Evolutionary conservation across 1,140 invertebrate species (phyloP), one percentile per base, ranked within the genome.

Genomic region (Acromyrmex heyeri): DNA sequence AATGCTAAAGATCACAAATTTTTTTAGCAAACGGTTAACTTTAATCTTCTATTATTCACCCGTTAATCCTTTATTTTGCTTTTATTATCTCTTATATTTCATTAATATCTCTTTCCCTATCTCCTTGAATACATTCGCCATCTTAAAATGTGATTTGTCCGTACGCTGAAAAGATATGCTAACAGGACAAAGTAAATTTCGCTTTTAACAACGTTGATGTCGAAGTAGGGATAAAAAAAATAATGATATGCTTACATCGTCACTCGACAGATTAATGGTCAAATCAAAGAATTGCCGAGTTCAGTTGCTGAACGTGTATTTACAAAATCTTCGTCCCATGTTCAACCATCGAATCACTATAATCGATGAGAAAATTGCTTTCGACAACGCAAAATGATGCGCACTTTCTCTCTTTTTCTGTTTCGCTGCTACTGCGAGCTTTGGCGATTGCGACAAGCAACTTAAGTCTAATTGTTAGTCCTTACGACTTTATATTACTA

Each of bases 371-470:
- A 61, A 73, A 73, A 21, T 48, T 61, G 44, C 62, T 89, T 67
- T 50, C 38, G 7, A 44, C 27, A 27, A 44, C 4, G 7, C 53
- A 38, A 78, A 61, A 12, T 72, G 18, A 55, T 14, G 30, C 62
- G 27, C 44, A 53, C 18, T 85, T 55, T 62, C 8, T 59, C 55
- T 86, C 21, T 57, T 24, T 64, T 65, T 65, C 34, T n/a, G 34
- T 34, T 88, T 78, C 38, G 70, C 57, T 72, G 53, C 30, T 82
- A 78, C 48, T 77, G 16, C 64, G 62, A 70, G 75, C 86, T 90
- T 90, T 88, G 88, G 86, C 88, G 88, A 88, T 90, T 78, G 81
- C 75, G 64, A 88, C 67, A 86, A 86, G 87, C 89, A 86, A 85
- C 61, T 91, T 82, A 88, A 86, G 48, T 55, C 64, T 90, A 85